Evolutionary conservation across 2,888 invertebrate species (phyloP).

Genomic region (Ectemnius cavifrons): DNA sequence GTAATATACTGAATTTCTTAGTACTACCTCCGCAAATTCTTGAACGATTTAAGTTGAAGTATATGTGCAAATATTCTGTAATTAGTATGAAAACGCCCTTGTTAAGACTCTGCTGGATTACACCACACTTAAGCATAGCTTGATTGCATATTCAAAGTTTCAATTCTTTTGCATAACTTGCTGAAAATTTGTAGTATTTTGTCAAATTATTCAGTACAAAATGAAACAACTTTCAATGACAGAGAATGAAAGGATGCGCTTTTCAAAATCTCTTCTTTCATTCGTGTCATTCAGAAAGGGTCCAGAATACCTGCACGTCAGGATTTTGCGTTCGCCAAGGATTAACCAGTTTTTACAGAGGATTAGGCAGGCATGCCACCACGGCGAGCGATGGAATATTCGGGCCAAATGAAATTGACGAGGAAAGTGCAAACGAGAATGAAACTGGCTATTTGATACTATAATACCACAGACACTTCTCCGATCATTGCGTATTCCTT

Average conservation of each 20-base stretch:
- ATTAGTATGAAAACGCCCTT: neutral
- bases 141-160: conserved; percentile 19
- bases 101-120: conserved; percentile 34
- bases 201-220: conserved; percentile 18
- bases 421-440: conserved; percentile 61
- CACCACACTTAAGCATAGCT: conserved; percentile 37
- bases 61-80: neutral
- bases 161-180: no score
- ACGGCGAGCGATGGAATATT: conserved; percentile 21
- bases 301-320: conserved; percentile 46
- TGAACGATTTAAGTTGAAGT: neutral
- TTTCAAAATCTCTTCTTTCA: conserved; percentile 43
- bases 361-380: neutral
- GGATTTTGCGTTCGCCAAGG: conserved; percentile 53
- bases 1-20: no score
- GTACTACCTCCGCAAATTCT: no score
- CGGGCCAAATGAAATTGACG: conserved; percentile 56
- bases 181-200: no score
- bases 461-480: conserved; percentile 29
- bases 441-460: conserved; percentile 48
- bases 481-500: neutral
- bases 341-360: conserved; percentile 61
- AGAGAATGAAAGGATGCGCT: no score
- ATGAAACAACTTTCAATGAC: conserved; percentile 31
- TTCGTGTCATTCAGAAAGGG: conserved; percentile 42